Percentiles rank a stretch among this genome's conserved stretches.
phyloP scores from a whole-genome alignment of 2,797 vertebrate species.

The Neopelma chrysocephalum region DNA sequence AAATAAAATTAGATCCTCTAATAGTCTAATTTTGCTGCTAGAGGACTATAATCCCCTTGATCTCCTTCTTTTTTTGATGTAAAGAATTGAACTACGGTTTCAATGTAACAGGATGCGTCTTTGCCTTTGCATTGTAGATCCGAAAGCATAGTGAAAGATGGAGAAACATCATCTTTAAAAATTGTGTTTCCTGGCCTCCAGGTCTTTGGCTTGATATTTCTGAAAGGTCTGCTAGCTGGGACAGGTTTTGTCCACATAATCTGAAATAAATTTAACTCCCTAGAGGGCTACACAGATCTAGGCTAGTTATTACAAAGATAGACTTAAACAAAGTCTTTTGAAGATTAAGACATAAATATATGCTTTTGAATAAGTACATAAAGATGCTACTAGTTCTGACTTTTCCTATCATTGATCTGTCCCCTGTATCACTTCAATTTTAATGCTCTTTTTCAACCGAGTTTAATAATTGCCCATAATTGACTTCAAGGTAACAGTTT shows the following conservation, averaged over 20 bases:
- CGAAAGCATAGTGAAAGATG: not conserved
- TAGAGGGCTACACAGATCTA: not conserved
- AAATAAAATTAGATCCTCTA: not conserved
- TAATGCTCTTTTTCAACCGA: not conserved
- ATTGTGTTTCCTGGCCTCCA: not conserved
- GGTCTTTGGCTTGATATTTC: not conserved
- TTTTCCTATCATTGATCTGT: not conserved
- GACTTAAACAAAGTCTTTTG: not conserved
- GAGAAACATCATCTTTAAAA: not conserved
- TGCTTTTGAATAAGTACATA: not conserved
- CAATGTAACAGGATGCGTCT: fast-evolving
- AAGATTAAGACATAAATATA: not conserved
- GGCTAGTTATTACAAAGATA: not conserved
- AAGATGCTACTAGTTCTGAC: not conserved
- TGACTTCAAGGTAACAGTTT: not conserved
- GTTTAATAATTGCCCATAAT: not conserved
- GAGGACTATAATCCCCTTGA: not conserved
- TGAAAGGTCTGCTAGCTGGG: not conserved
- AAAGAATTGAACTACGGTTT: not conserved
- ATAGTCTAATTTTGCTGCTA: not conserved
- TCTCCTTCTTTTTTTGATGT: not conserved
- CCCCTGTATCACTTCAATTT: not conserved
- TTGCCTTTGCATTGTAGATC: not conserved
- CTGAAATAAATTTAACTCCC: not conserved
- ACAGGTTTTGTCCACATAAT: not conserved